Evolutionary conservation across 1,140 invertebrate species (phyloP).

Genomic region (Drosophila mojavensis): DNA sequence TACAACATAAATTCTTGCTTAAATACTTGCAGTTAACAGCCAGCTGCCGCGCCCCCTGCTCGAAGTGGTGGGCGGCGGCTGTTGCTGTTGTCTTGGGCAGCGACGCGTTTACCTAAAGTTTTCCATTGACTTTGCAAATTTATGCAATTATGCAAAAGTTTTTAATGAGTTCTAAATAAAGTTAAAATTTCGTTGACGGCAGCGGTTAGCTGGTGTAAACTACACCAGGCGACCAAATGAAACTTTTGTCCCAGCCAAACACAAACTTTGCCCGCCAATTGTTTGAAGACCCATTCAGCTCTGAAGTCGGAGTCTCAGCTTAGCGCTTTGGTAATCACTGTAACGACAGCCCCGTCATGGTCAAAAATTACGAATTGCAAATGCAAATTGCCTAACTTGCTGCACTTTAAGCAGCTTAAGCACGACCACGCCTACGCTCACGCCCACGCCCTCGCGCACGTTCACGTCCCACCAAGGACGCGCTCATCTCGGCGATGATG

Average conservation of each 20-base stretch:
- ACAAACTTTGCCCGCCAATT: conserved; percentile 56
- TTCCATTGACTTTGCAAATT: conserved; percentile 80
- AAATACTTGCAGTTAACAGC: conserved; percentile 9
- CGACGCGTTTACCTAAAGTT: conserved; percentile 55
- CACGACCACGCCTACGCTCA: background rate
- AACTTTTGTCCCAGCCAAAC: conserved; percentile 54
- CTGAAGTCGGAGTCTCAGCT: conserved; percentile 6
- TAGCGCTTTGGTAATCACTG: conserved; percentile 46
- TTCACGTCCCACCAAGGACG: background rate
- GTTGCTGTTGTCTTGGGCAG: conserved; percentile 1
- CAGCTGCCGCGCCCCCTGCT: background rate
- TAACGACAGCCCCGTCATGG: conserved; percentile 6
- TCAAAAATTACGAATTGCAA: conserved; percentile 33
- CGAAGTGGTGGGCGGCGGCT: background rate
- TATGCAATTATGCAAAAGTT: conserved; percentile 81
- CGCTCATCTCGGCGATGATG: conserved; percentile 25
- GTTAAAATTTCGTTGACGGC: conserved; percentile 76
- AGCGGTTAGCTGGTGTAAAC: conserved; percentile 71
- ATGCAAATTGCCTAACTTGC: conserved; percentile 30
- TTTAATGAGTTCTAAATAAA: conserved; percentile 82
- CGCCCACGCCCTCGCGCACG: conserved; percentile 2
- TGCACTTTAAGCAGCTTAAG: conserved; percentile 29
- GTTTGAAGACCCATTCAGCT: conserved; percentile 4
- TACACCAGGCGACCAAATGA: conserved; percentile 59
- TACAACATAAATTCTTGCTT: background rate